Evolutionary conservation across 2,888 invertebrate genomes (phyloP).

Genomic region (Polymixis flavicincta): DNA sequence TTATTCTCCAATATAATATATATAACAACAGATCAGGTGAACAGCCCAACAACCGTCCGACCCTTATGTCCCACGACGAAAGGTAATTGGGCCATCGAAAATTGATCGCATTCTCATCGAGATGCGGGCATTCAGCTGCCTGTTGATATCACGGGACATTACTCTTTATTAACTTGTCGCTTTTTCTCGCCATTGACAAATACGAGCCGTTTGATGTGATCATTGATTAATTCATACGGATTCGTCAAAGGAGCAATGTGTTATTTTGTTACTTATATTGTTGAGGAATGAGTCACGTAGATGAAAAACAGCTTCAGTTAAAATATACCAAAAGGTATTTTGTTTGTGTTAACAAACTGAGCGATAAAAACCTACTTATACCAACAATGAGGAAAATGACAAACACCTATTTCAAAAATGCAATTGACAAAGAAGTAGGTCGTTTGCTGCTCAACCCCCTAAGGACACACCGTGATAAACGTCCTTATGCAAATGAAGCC

Average conservation of each 20-base stretch:
- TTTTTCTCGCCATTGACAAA: conserved; percentile 57
- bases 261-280: conserved; percentile 39
- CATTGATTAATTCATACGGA: conserved; percentile 63
- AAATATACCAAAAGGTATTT: conserved; percentile 2
- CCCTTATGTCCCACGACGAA: conserved; percentile 72
- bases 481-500: conserved; percentile 68
- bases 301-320: conserved; percentile 8
- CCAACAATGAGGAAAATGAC: conserved; percentile 18
- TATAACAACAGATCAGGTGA: conserved; percentile 46
- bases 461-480: conserved; percentile 62
- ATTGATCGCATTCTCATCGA: conserved; percentile 78
- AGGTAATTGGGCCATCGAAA: conserved; percentile 84
- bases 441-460: conserved; percentile 49
- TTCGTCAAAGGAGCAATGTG: conserved; percentile 51
- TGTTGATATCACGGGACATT: conserved; percentile 76
- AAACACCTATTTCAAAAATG: conserved; percentile 40
- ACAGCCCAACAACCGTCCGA: conserved; percentile 34
- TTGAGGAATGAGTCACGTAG: conserved; percentile 23
- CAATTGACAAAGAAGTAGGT: conserved; percentile 58
- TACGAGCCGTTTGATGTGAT: conserved; percentile 56
- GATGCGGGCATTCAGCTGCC: conserved; percentile 79
- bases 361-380: background rate
- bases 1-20: conserved; percentile 9
- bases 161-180: conserved; percentile 68
- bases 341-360: conserved; percentile 10